These are phyloP conservation scores for Hipposideros armiger DNA, from an alignment of 2,113 vertebrate genomes.

Conservation along the genomic window DNA sequence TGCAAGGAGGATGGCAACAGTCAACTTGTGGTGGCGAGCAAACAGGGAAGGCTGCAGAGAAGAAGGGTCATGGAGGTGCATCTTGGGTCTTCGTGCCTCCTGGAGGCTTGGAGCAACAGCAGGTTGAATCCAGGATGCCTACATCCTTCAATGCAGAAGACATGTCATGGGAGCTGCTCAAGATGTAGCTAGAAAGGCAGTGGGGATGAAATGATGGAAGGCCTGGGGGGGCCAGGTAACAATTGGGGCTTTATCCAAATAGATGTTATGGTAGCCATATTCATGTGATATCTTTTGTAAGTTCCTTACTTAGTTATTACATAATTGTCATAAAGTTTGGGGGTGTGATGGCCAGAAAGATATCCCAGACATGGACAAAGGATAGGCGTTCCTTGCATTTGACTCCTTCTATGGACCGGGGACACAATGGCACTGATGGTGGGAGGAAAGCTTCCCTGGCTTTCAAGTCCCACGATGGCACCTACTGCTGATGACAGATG, in stretches of 20 bases:
- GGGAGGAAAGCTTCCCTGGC: neutral
- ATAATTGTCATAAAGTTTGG: neutral
- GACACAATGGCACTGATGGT: fast-evolving
- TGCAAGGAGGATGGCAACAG: neutral
- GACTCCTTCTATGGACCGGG: neutral
- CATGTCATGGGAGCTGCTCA: neutral
- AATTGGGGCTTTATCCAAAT: neutral
- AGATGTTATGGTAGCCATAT: neutral
- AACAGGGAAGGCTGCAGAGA: neutral
- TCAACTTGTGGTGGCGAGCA: neutral
- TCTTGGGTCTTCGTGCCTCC: neutral
- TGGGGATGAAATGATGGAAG: neutral
- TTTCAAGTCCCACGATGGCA: neutral
- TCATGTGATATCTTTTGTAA: neutral
- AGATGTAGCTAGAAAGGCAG: neutral
- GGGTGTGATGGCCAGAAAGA: neutral
- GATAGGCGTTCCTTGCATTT: neutral
- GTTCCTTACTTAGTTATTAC: neutral
- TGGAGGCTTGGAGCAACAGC: neutral
- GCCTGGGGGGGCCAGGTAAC: neutral
- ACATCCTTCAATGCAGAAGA: neutral
- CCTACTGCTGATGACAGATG: neutral
- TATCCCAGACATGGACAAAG: neutral
- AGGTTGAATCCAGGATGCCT: neutral
- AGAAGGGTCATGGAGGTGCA: neutral